Evolutionary conservation across 2,888 invertebrate genomes (phyloP).

Genomic region (Ochropleura plecta): DNA sequence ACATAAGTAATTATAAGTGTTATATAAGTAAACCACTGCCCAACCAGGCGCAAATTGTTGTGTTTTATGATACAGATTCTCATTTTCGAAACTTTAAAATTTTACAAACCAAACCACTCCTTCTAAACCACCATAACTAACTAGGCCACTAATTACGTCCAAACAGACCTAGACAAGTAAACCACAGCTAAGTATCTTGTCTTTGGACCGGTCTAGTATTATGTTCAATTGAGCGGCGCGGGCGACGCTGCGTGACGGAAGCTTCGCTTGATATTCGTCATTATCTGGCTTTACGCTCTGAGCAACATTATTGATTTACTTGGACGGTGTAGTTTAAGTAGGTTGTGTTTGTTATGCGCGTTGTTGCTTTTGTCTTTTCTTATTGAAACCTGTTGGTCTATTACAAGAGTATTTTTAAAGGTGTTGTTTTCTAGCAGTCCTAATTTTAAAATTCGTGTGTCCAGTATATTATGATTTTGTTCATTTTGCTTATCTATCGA

Average conservation of each 20-base stretch:
- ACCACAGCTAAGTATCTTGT: conserved; percentile 9
- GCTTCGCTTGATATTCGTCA: conserved; percentile 29
- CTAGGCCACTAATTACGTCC: not conserved
- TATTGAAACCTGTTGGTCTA: not conserved
- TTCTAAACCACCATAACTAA: not conserved
- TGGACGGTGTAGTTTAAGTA: not conserved
- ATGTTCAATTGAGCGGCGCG: conserved; percentile 52
- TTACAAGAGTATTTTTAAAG: not conserved
- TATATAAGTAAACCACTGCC: not conserved
- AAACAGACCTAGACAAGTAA: not conserved
- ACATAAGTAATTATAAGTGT: not conserved
- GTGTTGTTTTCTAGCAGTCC: not conserved
- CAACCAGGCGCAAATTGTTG: not conserved
- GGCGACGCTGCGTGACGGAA: conserved; percentile 48
- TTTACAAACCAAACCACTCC: not conserved
- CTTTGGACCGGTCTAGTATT: conserved; percentile 31
- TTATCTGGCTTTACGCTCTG: conserved; percentile 37
- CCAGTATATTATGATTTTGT: not conserved
- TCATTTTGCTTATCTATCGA: not conserved
- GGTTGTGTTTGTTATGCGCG: not conserved
- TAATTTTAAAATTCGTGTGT: not conserved
- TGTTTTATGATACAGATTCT: not conserved
- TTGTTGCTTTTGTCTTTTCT: not conserved
- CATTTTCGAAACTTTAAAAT: not conserved
- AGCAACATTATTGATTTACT: conserved; percentile 35